Evolutionary conservation across 2,888 invertebrate species (phyloP).

Genomic region (Parnassius glacialis): DNA sequence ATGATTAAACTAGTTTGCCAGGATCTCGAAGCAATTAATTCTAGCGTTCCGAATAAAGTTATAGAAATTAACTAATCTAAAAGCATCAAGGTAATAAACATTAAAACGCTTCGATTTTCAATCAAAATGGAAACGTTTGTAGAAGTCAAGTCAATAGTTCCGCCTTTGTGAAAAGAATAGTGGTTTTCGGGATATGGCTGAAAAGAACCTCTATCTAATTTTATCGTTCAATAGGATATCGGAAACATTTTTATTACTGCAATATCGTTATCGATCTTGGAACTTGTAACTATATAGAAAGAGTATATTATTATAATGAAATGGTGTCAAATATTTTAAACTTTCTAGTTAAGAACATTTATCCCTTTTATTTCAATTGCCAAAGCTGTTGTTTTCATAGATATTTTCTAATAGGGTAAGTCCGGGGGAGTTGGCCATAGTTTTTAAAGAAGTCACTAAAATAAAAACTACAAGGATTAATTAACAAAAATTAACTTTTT

Average conservation of each 20-base stretch:
- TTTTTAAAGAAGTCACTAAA: too few relatives aligned
- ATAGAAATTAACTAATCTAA: slow-evolving; percentile 16
- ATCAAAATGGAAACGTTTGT: slow-evolving; percentile 13
- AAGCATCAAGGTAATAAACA: slow-evolving; percentile 1
- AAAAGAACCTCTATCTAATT: slow-evolving; percentile 33
- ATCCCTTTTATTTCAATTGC: too few relatives aligned
- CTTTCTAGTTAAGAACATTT: too few relatives aligned
- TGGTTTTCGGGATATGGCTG: slow-evolving; percentile 25
- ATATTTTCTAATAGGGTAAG: too few relatives aligned
- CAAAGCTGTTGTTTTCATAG: too few relatives aligned
- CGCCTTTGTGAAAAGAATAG: slow-evolving; percentile 25
- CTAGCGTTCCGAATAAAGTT: slow-evolving; percentile 14
- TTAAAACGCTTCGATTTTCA: slow-evolving; percentile 12
- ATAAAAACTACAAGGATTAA: too few relatives aligned
- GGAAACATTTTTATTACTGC: slow-evolving; percentile 31
- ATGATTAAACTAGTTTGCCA: slow-evolving; percentile 19
- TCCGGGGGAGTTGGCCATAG: too few relatives aligned
- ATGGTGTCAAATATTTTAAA: not conserved
- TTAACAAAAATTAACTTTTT: too few relatives aligned
- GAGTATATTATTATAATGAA: not conserved
- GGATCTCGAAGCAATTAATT: slow-evolving; percentile 18
- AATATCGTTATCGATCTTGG: slow-evolving; percentile 35
- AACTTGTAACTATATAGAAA: slow-evolving; percentile 9
- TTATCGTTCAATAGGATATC: slow-evolving; percentile 34
- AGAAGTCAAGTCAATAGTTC: slow-evolving; percentile 23